Evolutionary conservation across 2,888 invertebrate genomes (phyloP), one percentile per base, ranked within the genome.

Genomic region (Diarsia rubi): DNA sequence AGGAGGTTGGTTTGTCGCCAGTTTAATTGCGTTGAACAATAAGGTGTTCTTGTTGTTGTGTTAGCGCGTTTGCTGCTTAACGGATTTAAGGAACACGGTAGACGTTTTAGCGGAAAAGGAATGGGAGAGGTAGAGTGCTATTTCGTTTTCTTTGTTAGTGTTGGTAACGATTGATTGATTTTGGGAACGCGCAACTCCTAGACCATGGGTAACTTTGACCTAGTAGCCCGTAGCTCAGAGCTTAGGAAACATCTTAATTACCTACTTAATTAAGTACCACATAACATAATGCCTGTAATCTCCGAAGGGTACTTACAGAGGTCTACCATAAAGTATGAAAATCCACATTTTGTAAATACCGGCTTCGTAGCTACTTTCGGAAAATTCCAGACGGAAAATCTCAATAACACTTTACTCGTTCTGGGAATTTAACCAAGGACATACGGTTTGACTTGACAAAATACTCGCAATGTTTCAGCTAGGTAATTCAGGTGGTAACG

Each of bases 11-110:
- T 31, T 64, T 60, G 72, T 75, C 68, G 81, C 69, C 57, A 82
- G 77, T 60, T 75, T 82, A 77, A 83, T 80, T 81, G 75, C 67
- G 69, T 74, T 63, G 73, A 83, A 87, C 86, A 86, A 84, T 86
- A 85, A 83, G 73, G 57, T 74, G 71, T 78, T 82, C 70, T 69
- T 79, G 69, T 83, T 70, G 73, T 37, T 65, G 66, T 75, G 69
- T 73, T 77, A 64, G 69, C 65, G 42, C 62, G 67, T 64, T 66
- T 69, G 37, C 69, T 24, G 64, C 44, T 31, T 78, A 74, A 64
- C 72, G 62, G 65, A 72, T 67, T 72, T 66, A 65, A 45, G 27
- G 57, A 76, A 73, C 31, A 67, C 12, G 47, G 54, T 27, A 54
- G n/a, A 44, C 2, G 44, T 67, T 60, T 62, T 21, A 54, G 8